Evolutionary conservation across 2,888 invertebrate species (phyloP), one percentile per base, ranked within the genome.

Genomic region (Dolichomitus sp.): DNA sequence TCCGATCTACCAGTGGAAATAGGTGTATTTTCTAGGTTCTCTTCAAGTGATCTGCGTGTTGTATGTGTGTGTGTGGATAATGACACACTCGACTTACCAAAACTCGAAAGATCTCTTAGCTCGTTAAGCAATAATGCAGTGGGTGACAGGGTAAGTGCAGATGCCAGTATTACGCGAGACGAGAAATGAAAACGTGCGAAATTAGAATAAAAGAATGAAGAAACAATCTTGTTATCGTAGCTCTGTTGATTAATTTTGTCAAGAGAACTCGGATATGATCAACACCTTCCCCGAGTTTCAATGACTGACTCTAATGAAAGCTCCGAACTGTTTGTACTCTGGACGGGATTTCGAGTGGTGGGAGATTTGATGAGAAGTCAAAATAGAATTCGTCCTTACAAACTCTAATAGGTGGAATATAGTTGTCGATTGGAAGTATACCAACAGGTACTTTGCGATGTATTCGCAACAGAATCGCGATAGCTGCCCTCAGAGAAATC

Each of bases 301-400:
- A 91, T 91, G 89, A 92, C 92, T 91, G 92, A 84, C 89, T 91
- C 91, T 90, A 90, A 92, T 89, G 90, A 90, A 91, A 90, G 90
- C 89, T 76, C 45, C 65, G 69, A 74, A 75, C 74, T 66, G 50
- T 68, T 50, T 73, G 33, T 48, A 78, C 65, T 75, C 77, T 80
- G 80, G 70, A 84, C 63, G 52, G 9, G 52, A 73, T 73, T 61
- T 63, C 48, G 84, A 84, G 91, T 90, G 92, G 91, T 92, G 92
- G 91, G 91, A 92, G 91, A 89, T 89, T 89, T 87, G 89, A 89
- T 88, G 88, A 87, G 76, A 86, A 91, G 86, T 92, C 89, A 92
- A 92, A 92, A 92, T 92, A 92, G 92, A 90, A 65, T 59, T 61
- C 66, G 63, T 70, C 57, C 68, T 76, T 76, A 80, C 48, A 73